Evolutionary conservation across 2,797 vertebrate species (phyloP).

Genomic region (Acanthiza pusilla): DNA sequence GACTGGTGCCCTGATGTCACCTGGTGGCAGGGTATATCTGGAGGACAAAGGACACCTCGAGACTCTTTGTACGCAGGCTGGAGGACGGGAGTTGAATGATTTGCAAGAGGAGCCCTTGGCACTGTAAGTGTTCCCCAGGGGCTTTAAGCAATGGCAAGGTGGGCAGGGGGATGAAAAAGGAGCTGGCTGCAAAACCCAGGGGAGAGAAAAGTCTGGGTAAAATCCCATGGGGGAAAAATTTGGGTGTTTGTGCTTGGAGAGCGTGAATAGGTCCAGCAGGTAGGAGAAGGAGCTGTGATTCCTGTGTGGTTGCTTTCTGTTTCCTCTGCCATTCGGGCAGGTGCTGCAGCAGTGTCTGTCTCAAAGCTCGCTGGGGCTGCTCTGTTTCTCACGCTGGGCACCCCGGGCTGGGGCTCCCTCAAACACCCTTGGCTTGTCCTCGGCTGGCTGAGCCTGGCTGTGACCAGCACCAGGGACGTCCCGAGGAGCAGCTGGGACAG

Average conservation of each 20-base stretch:
- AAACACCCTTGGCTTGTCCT: neutral
- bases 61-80: neutral
- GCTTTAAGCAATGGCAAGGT: neutral
- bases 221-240: neutral
- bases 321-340: neutral
- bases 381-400: neutral
- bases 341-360: neutral
- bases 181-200: neutral
- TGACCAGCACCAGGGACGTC: neutral
- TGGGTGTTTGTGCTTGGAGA: neutral
- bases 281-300: neutral
- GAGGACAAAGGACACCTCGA: slow-evolving; percentile 27
- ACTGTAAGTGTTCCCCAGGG: slow-evolving; percentile 51
- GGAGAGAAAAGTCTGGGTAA: neutral
- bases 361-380: neutral
- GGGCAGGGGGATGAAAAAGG: neutral
- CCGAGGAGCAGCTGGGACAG: neutral
- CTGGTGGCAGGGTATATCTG: slow-evolving; percentile 56
- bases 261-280: rapidly evolving
- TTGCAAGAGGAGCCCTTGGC: slow-evolving; percentile 25
- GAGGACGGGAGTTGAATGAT: neutral
- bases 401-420: rapidly evolving
- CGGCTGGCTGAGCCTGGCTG: rapidly evolving
- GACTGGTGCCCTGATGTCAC: slow-evolving; percentile 23
- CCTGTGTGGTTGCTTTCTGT: neutral